These are phyloP conservation scores for Campylorhamphus procurvoides DNA, from an alignment of 2,113 vertebrate genomes.

Conservation along the genomic window DNA sequence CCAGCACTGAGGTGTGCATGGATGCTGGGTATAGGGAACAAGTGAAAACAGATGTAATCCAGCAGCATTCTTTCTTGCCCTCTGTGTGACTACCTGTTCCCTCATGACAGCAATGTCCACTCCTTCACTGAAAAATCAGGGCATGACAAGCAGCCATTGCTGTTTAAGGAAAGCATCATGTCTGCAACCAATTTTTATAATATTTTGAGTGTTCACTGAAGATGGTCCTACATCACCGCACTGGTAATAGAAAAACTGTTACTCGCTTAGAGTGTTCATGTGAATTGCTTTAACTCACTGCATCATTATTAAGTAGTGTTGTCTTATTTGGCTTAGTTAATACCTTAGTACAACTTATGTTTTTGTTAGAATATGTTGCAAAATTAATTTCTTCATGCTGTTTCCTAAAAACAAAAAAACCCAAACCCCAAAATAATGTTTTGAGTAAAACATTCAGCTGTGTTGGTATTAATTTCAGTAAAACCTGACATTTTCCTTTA, in stretches of 20 bases:
- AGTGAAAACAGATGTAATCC: not conserved
- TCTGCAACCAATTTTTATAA: not conserved
- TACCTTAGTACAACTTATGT: not conserved
- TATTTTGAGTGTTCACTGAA: not conserved
- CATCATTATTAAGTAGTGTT: not conserved
- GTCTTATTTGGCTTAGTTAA: not conserved
- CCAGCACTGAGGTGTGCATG: not conserved
- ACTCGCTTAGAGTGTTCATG: not conserved
- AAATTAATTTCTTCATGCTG: not conserved
- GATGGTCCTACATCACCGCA: not conserved
- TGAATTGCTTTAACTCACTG: not conserved
- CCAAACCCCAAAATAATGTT: not conserved
- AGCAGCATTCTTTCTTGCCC: not conserved
- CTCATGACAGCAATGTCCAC: rapidly evolving
- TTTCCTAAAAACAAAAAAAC: not conserved
- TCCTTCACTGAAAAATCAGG: not conserved
- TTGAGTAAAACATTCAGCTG: not conserved
- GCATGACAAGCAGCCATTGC: not conserved
- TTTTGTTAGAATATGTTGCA: not conserved
- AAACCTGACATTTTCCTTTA: not conserved
- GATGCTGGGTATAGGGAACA: not conserved
- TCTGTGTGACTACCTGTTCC: not conserved
- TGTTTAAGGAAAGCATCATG: not conserved
- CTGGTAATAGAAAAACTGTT: not conserved
- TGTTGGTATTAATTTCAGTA: not conserved